Evolutionary conservation across 2,888 invertebrate genomes (phyloP), one percentile per base, ranked within the genome.

Genomic region (Lutraria lutraria): DNA sequence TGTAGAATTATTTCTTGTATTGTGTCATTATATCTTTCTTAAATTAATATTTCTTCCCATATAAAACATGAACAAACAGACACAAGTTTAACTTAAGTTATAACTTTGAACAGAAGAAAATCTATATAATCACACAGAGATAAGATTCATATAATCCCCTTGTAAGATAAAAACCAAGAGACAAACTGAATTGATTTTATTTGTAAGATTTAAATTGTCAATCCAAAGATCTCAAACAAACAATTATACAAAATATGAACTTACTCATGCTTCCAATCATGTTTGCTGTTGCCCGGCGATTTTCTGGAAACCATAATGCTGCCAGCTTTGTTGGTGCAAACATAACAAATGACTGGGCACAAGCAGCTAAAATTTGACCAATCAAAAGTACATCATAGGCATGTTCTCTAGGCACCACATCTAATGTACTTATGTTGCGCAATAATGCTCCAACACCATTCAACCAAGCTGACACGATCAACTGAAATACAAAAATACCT

Each of bases 311-410:
- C 97, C 97, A 97, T 60, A 96, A 92, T 8, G 97, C 97, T 0
- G 97, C 97, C 80, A 97, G 95, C 94, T 97, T 97, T 16, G 97
- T 97, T 4, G 97, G 97, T 79, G 97, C 95, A 93, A 97, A 97
- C 96, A 97, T 96, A 76, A 97, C 96, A 94, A 97, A 97, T n/a
- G 97, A 97, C 90, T 97, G 97, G 53, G 97, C 97, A 90, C 96
- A 94, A 34, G 97, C 97, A 31, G 97, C 96, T 10, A 97, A 90
- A 15, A 95, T 95, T 93, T 97, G 97, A 21, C 97, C 97, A 43
- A 91, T 91, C 81, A 96, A 76, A 25, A 96, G 86, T 13, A 96
- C 91, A 4, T 94, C 93, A 89, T 92, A 96, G 12, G 91, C 88
- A 25, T 91, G 72, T 16, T 90, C 89, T 21, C 88, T 87, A 8